Conservation (phyloP, 2,113 vertebrate species). For the Pterophyllum scalare region DNA sequence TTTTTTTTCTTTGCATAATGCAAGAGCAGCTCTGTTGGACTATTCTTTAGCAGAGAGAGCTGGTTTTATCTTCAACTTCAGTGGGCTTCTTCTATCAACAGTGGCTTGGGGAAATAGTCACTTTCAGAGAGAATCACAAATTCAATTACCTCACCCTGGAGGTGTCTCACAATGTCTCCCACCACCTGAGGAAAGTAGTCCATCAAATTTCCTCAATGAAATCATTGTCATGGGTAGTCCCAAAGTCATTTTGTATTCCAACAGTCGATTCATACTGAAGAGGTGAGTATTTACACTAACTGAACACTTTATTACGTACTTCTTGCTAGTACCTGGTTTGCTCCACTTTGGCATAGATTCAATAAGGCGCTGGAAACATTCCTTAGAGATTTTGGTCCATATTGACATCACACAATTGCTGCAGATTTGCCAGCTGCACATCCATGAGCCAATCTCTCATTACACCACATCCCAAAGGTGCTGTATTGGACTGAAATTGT, state of each 20-base stretch:
- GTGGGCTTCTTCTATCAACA: neutral
- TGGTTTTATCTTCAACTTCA: conserved; percentile 30
- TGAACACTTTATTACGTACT: neutral
- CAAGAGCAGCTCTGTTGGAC: conserved; percentile 35
- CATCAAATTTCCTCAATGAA: too few species aligned
- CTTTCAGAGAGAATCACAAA: neutral
- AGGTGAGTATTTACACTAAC: neutral
- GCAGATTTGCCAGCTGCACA: neutral
- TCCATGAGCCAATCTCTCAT: neutral
- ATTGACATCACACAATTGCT: neutral
- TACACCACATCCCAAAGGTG: neutral
- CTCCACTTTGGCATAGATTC: neutral
- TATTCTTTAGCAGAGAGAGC: neutral
- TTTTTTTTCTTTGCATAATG: conserved; percentile 14
- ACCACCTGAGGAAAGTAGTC: neutral
- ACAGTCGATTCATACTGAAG: neutral
- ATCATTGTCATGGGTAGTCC: neutral
- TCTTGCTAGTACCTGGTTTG: neutral
- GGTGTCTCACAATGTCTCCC: neutral
- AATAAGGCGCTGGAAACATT: neutral
- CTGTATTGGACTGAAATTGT: too few species aligned
- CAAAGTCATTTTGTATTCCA: neutral
- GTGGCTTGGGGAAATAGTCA: neutral
- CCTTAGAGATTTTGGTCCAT: rapidly evolving
- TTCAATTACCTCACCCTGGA: neutral